phyloP scores from a whole-genome alignment of 1,140 invertebrate species.

The Zaprionus capensis region DNA sequence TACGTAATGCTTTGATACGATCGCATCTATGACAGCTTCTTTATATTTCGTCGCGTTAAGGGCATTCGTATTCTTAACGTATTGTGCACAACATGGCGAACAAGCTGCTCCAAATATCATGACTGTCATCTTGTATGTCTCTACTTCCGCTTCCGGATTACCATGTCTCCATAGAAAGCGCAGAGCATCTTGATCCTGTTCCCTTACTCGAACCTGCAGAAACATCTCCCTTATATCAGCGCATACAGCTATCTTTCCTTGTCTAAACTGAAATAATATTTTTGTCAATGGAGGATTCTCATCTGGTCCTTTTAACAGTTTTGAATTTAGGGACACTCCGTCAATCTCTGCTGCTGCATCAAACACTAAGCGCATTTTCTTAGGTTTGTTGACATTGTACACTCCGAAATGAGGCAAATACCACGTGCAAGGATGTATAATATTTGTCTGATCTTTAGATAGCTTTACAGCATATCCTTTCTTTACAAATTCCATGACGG shows the following conservation, averaged over 20 bases:
- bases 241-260: constrained; percentile 35
- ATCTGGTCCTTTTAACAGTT: constrained; percentile 24
- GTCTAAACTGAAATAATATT: constrained; percentile 17
- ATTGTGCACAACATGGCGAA: too few species aligned
- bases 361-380: constrained; percentile 31
- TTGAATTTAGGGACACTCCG: constrained; percentile 22
- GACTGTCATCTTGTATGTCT: too few species aligned
- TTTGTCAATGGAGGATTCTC: constrained; percentile 11
- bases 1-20: too few species aligned
- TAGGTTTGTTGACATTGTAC: constrained; percentile 28
- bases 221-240: not conserved
- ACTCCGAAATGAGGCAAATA: constrained; percentile 33
- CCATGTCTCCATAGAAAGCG: constrained; percentile 57
- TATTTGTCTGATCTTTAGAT: not conserved
- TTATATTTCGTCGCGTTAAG: too few species aligned
- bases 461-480: constrained; percentile 1
- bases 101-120: too few species aligned
- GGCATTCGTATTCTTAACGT: too few species aligned
- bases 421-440: not conserved
- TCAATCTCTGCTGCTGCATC: constrained; percentile 25
- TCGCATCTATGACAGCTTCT: too few species aligned
- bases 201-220: constrained; percentile 16
- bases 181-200: constrained; percentile 56
- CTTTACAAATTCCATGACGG: constrained; percentile 2
- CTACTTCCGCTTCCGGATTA: too few species aligned